A percentile compares a stretch with the other conserved stretches of the same genome.
Conservation (phyloP, 2,888 invertebrate species). For the Eumerus sabulonum region DNA sequence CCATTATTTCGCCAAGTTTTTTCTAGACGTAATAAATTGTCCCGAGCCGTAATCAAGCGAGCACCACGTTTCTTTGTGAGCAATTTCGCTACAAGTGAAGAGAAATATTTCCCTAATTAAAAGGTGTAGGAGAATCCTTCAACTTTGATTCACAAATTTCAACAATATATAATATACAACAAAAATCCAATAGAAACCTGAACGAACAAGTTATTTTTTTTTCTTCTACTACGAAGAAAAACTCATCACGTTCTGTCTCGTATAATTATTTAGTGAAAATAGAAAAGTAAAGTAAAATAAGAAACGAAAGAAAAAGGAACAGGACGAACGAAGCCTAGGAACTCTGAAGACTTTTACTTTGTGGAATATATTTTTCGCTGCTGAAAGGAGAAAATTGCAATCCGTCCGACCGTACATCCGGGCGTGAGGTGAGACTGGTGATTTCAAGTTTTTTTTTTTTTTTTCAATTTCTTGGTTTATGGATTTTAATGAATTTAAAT, state of each 20-base stretch:
- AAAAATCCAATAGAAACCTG: no score
- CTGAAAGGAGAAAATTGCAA: conserved; percentile 40
- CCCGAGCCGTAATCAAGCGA: conserved; percentile 33
- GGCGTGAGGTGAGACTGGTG: no score
- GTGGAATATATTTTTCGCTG: conserved; percentile 64
- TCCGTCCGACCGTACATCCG: background rate
- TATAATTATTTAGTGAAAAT: conserved; percentile 33
- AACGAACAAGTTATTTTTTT: background rate
- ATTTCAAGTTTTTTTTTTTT: no score
- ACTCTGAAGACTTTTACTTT: conserved; percentile 30
- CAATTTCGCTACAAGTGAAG: conserved; percentile 62
- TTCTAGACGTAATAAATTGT: conserved; percentile 59
- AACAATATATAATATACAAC: no score
- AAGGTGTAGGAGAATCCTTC: conserved; percentile 13
- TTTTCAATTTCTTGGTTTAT: background rate
- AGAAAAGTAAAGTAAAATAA: background rate
- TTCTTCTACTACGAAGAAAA: background rate
- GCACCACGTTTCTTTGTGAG: conserved; percentile 71
- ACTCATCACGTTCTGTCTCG: no score
- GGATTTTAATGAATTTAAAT: background rate
- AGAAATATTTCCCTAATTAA: conserved; percentile 51
- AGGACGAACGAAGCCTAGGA: conserved; percentile 24
- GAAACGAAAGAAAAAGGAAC: conserved; percentile 2
- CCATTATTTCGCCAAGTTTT: conserved; percentile 64
- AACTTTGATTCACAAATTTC: background rate